Conservation (phyloP, 2,113 vertebrate genomes). For the Tympanuchus pallidicinctus region DNA sequence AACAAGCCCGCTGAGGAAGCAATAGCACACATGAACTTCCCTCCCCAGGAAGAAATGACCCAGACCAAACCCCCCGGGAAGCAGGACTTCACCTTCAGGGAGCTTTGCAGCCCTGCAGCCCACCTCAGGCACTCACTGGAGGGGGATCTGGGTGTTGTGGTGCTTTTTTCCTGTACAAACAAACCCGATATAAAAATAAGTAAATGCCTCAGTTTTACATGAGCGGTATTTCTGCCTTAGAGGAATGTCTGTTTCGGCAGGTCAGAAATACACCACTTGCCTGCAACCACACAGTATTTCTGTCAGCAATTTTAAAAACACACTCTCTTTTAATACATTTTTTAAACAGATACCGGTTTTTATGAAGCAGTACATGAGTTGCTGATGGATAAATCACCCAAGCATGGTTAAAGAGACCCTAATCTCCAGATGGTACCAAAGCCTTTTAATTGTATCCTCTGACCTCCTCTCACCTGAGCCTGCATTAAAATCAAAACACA, state of each 20-base stretch:
- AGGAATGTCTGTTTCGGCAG: conserved; percentile 76
- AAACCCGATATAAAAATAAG: not conserved
- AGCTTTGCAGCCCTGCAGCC: conserved; percentile 1
- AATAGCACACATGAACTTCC: no score
- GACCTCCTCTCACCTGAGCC: conserved; percentile 97
- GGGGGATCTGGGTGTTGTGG: not conserved
- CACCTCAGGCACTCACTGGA: conserved; percentile 1
- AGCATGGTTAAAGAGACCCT: conserved; percentile 98
- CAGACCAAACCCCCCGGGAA: not conserved
- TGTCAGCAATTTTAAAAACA: conserved; percentile 93
- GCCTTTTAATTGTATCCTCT: conserved; percentile 96
- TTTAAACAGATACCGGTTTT: conserved; percentile 95
- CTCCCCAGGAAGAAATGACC: no score
- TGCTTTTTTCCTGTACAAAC: not conserved
- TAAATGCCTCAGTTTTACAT: not conserved
- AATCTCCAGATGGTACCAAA: conserved; percentile 95
- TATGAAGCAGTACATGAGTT: conserved; percentile 95
- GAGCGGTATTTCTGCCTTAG: not conserved
- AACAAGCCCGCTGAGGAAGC: no score
- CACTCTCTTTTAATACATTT: conserved; percentile 91
- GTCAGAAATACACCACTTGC: conserved; percentile 88
- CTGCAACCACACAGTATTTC: conserved; percentile 86
- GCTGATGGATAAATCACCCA: conserved; percentile 99
- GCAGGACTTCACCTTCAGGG: not conserved
- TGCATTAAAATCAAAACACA: conserved; percentile 96